Conservation (phyloP, 2,113 vertebrate genomes). For the Psophia crepitans region DNA sequence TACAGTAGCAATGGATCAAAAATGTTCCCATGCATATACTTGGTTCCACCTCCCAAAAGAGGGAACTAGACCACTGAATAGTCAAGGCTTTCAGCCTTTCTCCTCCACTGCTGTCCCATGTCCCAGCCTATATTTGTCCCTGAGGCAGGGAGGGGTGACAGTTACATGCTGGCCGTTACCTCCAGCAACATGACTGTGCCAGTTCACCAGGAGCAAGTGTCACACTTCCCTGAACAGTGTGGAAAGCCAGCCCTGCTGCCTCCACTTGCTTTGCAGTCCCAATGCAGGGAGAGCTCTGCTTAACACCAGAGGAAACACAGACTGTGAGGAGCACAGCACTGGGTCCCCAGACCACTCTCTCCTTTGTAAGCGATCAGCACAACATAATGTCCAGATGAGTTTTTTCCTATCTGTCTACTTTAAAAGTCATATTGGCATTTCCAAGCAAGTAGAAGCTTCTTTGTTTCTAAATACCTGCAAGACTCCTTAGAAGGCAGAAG, state of each 20-base stretch:
- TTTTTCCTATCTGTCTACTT: neutral
- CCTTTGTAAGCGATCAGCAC: neutral
- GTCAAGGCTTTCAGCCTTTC: neutral
- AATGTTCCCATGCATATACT: rapidly evolving
- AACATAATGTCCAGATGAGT: neutral
- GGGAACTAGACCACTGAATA: neutral
- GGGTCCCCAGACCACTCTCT: neutral
- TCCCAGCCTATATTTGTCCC: neutral
- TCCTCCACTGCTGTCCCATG: neutral
- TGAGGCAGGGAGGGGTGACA: neutral
- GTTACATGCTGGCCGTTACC: neutral
- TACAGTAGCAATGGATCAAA: neutral
- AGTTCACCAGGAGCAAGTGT: neutral
- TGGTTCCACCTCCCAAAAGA: neutral
- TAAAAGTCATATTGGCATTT: neutral
- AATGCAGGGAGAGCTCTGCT: neutral
- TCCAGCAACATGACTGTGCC: neutral
- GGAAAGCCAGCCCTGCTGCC: neutral
- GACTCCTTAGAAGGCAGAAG: neutral
- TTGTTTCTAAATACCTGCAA: neutral
- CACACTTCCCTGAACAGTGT: neutral
- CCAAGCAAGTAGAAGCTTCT: neutral
- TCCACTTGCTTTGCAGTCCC: neutral
- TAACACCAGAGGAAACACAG: neutral
- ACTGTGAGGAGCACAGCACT: neutral